These are phyloP conservation scores for Pemphigus obesinymphae DNA, from an alignment of 1,140 invertebrate species.

Conservation along the genomic window DNA sequence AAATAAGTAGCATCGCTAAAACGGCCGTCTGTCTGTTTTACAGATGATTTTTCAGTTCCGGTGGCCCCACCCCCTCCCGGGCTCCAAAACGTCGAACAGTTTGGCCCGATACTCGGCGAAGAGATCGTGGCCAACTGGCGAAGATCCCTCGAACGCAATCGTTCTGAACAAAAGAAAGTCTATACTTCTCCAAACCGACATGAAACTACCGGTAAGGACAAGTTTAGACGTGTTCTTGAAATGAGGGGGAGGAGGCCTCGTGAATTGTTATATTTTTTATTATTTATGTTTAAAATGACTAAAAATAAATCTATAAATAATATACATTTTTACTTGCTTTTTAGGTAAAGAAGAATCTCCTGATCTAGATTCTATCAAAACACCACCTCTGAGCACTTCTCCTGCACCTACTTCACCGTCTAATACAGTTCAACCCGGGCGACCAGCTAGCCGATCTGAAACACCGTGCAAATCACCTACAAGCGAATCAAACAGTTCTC, in stretches of 20 bases:
- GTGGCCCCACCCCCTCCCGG: constrained; percentile 50
- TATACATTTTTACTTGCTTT: neutral
- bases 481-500: constrained; percentile 52
- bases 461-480: constrained; percentile 56
- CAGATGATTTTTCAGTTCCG: constrained; percentile 41
- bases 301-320: neutral
- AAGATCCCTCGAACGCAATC: constrained; percentile 61
- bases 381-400: constrained; percentile 49
- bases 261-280: neutral
- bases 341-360: constrained; percentile 44
- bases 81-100: constrained; percentile 65
- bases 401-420: constrained; percentile 50
- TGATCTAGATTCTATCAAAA: constrained; percentile 46
- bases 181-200: constrained; percentile 39
- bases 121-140: constrained; percentile 74
- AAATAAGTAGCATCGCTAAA: constrained; percentile 1
- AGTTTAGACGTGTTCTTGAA: constrained; percentile 24
- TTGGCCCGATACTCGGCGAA: constrained; percentile 67
- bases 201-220: constrained; percentile 27
- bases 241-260: constrained; percentile 38
- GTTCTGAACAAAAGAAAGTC: constrained; percentile 29
- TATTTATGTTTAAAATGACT: neutral
- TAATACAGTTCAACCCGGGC: constrained; percentile 7
- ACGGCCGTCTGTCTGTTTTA: constrained; percentile 49
- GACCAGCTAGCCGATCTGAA: constrained; percentile 44